Base-by-base conservation (phyloP, 2,797 vertebrate species). In the Hydrophis major region DNA sequence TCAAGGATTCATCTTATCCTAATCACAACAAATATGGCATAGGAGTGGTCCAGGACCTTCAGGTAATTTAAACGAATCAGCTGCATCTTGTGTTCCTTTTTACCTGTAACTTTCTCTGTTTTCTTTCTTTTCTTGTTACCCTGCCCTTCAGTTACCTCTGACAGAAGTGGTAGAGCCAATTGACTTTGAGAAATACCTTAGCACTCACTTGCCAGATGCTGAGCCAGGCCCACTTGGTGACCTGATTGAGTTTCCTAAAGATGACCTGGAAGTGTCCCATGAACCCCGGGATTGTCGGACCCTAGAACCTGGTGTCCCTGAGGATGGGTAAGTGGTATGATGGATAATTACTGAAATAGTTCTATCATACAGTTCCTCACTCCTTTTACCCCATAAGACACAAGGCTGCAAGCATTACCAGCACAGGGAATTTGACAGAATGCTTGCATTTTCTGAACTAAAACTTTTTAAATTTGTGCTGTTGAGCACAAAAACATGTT, bases 111-210 rank as follows among this genome's bases (percentile, higher is more conserved):
- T 28, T 57, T 53, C 42, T 57, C 78, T 60, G 50, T 7, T 0
- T 16, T 37, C 61, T 53, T 78, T 89, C 91, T 86, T 59, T 63
- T 89, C 42, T 0, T 0, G 20, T 32, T 83, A 59, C 59, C 0
- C 50, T 57, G 27, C 5, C 86, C 32, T 61, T 4, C 95, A 99
- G 99, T 97, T 99, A 91, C 99, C 99, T 0, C 96, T 99, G 94
- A 98, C 98, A 0, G 99, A 99, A 95, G 98, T 99, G 92, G 98
- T 99, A 2, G 98, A 99, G 93, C 99, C 99, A 0, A 95, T 99
- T 95, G 99, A 99, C 95, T 99, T 98, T 63, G 99, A 99, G 96
- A 98, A 98, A 3, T 98, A 99, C 94, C 97, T 99, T 87, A 98
- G 97, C 93, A 98, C 97, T 93, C 98, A 98, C n/a, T 97, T 98